These are phyloP conservation scores for Dasyornis broadbenti DNA, from an alignment of 2,113 vertebrate species.

Conservation along the genomic window DNA sequence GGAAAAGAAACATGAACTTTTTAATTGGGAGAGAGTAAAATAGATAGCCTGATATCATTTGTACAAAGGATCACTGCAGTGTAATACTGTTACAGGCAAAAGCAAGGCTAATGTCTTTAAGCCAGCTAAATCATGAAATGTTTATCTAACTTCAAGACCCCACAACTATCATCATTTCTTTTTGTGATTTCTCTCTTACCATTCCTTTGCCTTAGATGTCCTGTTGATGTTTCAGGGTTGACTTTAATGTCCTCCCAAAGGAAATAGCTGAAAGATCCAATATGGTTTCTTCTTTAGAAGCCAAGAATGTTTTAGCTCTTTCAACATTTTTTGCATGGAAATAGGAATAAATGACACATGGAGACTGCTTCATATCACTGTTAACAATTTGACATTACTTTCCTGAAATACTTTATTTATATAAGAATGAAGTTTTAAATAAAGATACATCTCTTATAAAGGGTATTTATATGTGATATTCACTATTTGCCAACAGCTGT, in stretches of 20 bases:
- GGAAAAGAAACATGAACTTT: not conserved
- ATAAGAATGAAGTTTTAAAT: constrained; percentile 17
- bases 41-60: not conserved
- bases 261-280: constrained; percentile 46
- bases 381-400: constrained; percentile 36
- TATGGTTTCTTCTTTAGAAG: constrained; percentile 32
- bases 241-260: constrained; percentile 31
- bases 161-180: not conserved
- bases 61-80: not conserved
- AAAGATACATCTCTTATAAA: constrained; percentile 20
- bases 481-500: constrained; percentile 17
- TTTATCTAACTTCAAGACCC: constrained; percentile 22
- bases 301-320: constrained; percentile 24
- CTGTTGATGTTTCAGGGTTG: constrained; percentile 13
- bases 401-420: constrained; percentile 29
- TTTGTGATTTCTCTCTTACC: not conserved
- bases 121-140: not conserved
- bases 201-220: not conserved
- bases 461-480: constrained; percentile 5
- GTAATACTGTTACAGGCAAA: not conserved
- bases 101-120: not conserved
- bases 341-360: constrained; percentile 35
- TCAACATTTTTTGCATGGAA: constrained; percentile 26
- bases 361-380: constrained; percentile 53
- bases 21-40: constrained; percentile 22